phyloP scores from a whole-genome alignment of 2,113 vertebrate genomes.

The Dolichotis patagonum region DNA sequence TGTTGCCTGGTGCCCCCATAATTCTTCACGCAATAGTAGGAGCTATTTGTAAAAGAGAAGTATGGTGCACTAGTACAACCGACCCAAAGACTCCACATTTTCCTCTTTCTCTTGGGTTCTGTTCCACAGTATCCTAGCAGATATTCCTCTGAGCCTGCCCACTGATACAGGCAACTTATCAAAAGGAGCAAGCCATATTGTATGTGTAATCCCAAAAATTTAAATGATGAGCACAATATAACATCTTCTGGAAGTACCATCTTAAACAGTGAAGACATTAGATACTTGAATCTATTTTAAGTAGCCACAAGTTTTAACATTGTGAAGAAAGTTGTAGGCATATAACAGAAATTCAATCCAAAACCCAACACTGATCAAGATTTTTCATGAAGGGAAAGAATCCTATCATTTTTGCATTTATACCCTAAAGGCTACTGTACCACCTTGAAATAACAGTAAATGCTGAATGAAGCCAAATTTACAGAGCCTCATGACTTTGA shows the following conservation, averaged over 20 bases:
- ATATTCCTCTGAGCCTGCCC: background rate
- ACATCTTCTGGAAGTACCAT: constrained; percentile 15
- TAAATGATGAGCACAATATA: background rate
- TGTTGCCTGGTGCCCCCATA: background rate
- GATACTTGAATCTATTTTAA: constrained; percentile 21
- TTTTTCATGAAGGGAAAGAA: background rate
- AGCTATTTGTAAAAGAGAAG: background rate
- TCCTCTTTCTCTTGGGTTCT: background rate
- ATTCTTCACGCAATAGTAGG: background rate
- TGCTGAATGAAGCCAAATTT: background rate
- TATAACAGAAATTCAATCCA: background rate
- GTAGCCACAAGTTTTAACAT: background rate
- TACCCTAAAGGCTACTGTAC: background rate
- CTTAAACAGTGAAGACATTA: background rate
- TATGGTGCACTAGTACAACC: background rate
- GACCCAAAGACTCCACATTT: background rate
- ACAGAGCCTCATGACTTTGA: background rate
- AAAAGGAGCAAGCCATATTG: background rate
- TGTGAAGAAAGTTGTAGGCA: background rate
- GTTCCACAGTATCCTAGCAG: background rate
- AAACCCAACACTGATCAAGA: background rate
- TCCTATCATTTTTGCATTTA: background rate
- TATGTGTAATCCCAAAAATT: background rate
- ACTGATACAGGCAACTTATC: background rate
- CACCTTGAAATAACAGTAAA: background rate